Evolutionary conservation across 2,113 vertebrate genomes (phyloP), one percentile per base, ranked within the genome.

Genomic region (Mionectes macconnelli): DNA sequence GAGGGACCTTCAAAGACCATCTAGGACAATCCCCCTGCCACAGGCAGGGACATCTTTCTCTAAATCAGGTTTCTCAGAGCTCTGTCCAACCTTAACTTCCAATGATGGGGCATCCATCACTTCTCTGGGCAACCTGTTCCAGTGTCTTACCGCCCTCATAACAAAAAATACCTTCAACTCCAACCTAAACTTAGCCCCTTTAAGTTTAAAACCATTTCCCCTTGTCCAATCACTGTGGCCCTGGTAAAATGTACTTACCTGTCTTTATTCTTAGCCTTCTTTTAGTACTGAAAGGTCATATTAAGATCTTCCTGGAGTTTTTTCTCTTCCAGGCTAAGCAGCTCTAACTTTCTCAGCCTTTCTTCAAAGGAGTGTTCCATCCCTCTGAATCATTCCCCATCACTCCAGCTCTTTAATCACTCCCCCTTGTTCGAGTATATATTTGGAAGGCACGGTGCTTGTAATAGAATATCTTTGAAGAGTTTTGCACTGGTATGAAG

Each of bases 101-200:
- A 70, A 0, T 4, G 5, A 39, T 2, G 22, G 5, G 12, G 3
- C 44, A 52, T 37, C 6, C 20, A 13, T 16, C 62, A 3, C 9
- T 27, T 73, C 33, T 37, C 40, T 74, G 22, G 1, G 1, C 25
- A 78, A 31, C 4, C 9, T 78, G 8, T 42, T 74, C 19, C 24
- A 49, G 6, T 21, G 27, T 22, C 25, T 82, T 16, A 15, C 13
- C 14, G 47, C 11, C 4, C 13, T 56, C 8, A 10, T 8, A 0
- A 14, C 14, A 52, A 56, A 69, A 81, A n/a, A 28, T 14, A 4
- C 30, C 22, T 66, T 56, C 14, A 8, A 23, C 7, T 63, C 11
- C 23, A 22, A 10, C 10, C 9, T 40, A 59, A 72, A 68, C 6
- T 9, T 55, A 17, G 12, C 19, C 2, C 64, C 10, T 23, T 40